Percentiles rank a stretch among this genome's conserved stretches.
These are phyloP conservation scores for Marronus borbonicus DNA, from an alignment of 2,888 invertebrate species.

Conservation along the genomic window DNA sequence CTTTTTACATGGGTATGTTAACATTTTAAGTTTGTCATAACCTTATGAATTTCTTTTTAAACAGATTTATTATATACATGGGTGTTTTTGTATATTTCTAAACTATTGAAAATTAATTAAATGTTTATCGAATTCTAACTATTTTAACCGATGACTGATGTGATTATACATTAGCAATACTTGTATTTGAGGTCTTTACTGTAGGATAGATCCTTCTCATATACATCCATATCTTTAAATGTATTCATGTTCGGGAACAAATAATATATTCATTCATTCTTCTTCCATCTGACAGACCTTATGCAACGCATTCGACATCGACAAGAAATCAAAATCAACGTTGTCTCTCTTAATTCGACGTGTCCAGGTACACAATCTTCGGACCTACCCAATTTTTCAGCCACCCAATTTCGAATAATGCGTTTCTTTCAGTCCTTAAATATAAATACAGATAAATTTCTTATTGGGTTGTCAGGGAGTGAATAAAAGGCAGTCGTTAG, in stretches of 20 bases:
- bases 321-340: conserved; percentile 9
- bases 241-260: background rate
- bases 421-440: conserved; percentile 46
- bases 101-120: too few relatives aligned
- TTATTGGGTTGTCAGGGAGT: conserved; percentile 55
- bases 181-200: too few relatives aligned
- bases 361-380: conserved; percentile 39
- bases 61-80: too few relatives aligned
- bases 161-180: too few relatives aligned
- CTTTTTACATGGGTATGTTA: too few relatives aligned
- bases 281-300: background rate
- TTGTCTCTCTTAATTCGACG: conserved; percentile 41
- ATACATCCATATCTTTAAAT: too few relatives aligned
- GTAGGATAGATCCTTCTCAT: too few relatives aligned
- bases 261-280: conserved; percentile 23
- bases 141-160: too few relatives aligned
- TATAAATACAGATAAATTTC: conserved; percentile 55
- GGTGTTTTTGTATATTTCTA: too few relatives aligned
- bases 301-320: background rate
- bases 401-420: conserved; percentile 45
- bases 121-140: too few relatives aligned
- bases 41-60: too few relatives aligned
- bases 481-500: conserved; percentile 56
- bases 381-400: conserved; percentile 48
- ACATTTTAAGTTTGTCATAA: too few relatives aligned